Evolutionary conservation across 2,888 invertebrate genomes (phyloP).

Genomic region (Hipparchia semele): DNA sequence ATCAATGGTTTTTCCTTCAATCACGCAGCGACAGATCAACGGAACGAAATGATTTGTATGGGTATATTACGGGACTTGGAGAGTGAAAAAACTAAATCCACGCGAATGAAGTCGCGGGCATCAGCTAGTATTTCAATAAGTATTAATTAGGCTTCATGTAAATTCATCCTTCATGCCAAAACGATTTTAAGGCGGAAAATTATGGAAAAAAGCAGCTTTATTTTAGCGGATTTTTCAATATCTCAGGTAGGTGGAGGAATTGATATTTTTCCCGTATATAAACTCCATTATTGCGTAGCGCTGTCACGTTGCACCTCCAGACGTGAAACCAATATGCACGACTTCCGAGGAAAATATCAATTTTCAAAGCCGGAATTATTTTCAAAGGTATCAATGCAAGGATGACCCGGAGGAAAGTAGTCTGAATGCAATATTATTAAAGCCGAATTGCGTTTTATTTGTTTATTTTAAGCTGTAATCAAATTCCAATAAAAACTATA

Average conservation of each 20-base stretch:
- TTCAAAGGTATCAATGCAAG: slow-evolving; percentile 30
- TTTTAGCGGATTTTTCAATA: neutral
- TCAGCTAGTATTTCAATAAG: no score
- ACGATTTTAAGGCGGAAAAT: neutral
- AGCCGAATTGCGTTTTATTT: neutral
- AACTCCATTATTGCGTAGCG: slow-evolving; percentile 35
- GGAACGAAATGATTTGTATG: no score
- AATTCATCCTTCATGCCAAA: neutral
- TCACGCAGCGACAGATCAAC: no score
- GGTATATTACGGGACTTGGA: no score
- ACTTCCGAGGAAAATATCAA: slow-evolving; percentile 42
- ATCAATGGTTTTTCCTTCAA: no score
- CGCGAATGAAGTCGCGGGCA: no score
- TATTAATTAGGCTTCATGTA: no score
- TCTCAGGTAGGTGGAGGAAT: slow-evolving; percentile 1
- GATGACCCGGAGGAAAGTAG: slow-evolving; percentile 24
- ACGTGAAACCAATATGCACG: slow-evolving; percentile 43
- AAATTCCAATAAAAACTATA: no score
- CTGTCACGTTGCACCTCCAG: slow-evolving; percentile 39
- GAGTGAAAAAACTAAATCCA: no score
- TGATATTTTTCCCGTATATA: slow-evolving; percentile 33
- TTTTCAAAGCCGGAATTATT: slow-evolving; percentile 41
- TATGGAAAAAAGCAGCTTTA: neutral
- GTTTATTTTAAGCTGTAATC: neutral
- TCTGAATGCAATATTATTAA: neutral